phyloP scores from a whole-genome alignment of 1,140 invertebrate species.

The Adelges cooleyi region DNA sequence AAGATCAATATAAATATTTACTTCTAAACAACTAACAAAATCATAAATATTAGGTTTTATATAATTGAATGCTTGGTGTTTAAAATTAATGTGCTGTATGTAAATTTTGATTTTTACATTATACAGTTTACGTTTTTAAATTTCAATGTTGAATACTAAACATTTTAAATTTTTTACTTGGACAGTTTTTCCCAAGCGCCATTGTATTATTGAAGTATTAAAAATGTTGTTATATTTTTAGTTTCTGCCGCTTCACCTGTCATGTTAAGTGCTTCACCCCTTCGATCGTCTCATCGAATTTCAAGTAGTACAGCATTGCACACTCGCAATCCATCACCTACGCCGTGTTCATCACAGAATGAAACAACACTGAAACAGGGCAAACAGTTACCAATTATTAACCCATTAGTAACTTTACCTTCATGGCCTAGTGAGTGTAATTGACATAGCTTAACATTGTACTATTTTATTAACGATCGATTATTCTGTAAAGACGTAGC shows the following conservation, averaged over 20 bases:
- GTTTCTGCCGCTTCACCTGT: constrained; percentile 37
- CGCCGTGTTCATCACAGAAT: constrained; percentile 28
- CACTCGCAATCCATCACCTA: constrained; percentile 23
- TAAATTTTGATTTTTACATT: too few relatives aligned
- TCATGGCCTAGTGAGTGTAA: constrained; percentile 69
- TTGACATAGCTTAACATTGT: background rate
- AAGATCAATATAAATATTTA: background rate
- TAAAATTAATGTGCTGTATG: too few relatives aligned
- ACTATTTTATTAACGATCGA: background rate
- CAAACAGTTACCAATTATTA: constrained; percentile 77
- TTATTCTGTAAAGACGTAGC: constrained; percentile 43
- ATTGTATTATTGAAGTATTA: background rate
- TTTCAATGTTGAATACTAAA: too few relatives aligned
- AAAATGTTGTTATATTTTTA: constrained; percentile 16
- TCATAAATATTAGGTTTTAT: too few relatives aligned
- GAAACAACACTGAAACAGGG: constrained; percentile 37
- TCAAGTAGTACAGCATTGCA: constrained; percentile 31
- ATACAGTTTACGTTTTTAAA: too few relatives aligned
- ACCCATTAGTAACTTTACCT: constrained; percentile 70
- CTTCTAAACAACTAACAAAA: too few relatives aligned
- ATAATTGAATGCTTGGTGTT: too few relatives aligned
- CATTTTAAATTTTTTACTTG: too few relatives aligned
- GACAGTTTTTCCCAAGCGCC: too few relatives aligned
- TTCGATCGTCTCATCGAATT: constrained; percentile 32
- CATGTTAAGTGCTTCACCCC: constrained; percentile 35